Evolutionary conservation across 2,888 invertebrate genomes (phyloP), one percentile per base, ranked within the genome.

Genomic region (Ferrisia virgata): DNA sequence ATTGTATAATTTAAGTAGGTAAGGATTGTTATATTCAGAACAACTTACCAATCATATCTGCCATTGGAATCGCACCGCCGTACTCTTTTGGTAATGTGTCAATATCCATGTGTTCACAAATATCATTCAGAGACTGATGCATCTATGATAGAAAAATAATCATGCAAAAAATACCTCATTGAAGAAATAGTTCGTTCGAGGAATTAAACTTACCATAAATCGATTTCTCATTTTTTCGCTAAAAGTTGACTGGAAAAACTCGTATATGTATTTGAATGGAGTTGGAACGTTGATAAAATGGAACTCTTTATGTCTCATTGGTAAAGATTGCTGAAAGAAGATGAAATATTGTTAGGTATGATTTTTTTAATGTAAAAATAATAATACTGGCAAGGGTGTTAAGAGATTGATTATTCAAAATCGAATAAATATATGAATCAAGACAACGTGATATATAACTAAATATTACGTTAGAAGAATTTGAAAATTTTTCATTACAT

Each of bases 251-350:
- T 91, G 90, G 0, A 93, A 92, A 87, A 95, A 93, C 87, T 95
- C 94, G 85, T 93, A 92, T 28, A 94, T 91, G 88, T 94, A 94
- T 87, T 93, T 93, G n/a, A 95, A 88, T 0, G 93, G 91, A n/a
- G 91, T 87, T 0, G 94, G 93, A 18, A 95, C 89, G 87, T 94
- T 93, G 43, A 94, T 88, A 85, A 93, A 89, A 87, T 95, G 93
- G 64, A 94, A 91, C 87, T 92, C 92, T 88, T 94, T 95, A 89
- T 95, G 95, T 18, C 95, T 91, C 91, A 95, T 92, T 8, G 95
- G 95, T 85, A 93, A 86, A 0, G 94, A 94, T 91, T 94, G 94
- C 92, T 93, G 89, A 53, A 78, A 47, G 18, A 43, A 5, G n/a
- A n/a, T n/a, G n/a, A n/a, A n/a, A n/a, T n/a, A n/a, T n/a, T n/a